phyloP scores from a whole-genome alignment of 1,140 invertebrate genomes.

The Charaxes varanes region DNA sequence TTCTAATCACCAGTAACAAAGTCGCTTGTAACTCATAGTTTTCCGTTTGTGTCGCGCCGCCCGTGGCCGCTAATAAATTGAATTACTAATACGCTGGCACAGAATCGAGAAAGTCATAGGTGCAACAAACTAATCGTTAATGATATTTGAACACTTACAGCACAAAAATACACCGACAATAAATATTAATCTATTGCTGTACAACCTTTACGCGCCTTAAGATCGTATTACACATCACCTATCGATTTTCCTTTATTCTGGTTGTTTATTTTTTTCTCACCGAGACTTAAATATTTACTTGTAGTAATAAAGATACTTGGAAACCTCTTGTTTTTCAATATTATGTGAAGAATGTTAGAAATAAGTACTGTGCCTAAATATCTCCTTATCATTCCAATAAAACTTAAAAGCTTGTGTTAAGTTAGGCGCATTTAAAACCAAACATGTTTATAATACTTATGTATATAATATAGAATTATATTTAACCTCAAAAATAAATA shows the following conservation, averaged over 20 bases:
- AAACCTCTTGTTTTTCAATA: too few relatives aligned
- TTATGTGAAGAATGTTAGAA: too few relatives aligned
- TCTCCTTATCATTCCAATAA: too few relatives aligned
- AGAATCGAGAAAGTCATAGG: conserved; percentile 32
- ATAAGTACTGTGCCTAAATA: too few relatives aligned
- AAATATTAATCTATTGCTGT: conserved; percentile 58
- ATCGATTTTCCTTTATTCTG: neutral
- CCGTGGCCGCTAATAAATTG: conserved; percentile 47
- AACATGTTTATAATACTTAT: too few relatives aligned
- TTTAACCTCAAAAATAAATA: too few relatives aligned
- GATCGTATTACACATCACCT: conserved; percentile 36
- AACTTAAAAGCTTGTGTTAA: too few relatives aligned
- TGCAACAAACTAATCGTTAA: conserved; percentile 55
- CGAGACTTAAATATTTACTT: too few relatives aligned
- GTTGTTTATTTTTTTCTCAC: too few relatives aligned
- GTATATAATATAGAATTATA: too few relatives aligned
- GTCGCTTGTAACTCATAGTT: conserved; percentile 19
- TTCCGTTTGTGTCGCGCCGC: conserved; percentile 29
- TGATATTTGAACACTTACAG: conserved; percentile 63
- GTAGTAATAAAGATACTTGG: too few relatives aligned
- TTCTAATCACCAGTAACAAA: conserved; percentile 11
- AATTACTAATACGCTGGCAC: conserved; percentile 41
- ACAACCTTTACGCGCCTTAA: conserved; percentile 38
- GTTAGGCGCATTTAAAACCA: too few relatives aligned
- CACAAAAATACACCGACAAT: conserved; percentile 54